These are phyloP conservation scores for Sinotaia quadrata DNA, from an alignment of 2,888 invertebrate genomes.

Conservation along the genomic window DNA sequence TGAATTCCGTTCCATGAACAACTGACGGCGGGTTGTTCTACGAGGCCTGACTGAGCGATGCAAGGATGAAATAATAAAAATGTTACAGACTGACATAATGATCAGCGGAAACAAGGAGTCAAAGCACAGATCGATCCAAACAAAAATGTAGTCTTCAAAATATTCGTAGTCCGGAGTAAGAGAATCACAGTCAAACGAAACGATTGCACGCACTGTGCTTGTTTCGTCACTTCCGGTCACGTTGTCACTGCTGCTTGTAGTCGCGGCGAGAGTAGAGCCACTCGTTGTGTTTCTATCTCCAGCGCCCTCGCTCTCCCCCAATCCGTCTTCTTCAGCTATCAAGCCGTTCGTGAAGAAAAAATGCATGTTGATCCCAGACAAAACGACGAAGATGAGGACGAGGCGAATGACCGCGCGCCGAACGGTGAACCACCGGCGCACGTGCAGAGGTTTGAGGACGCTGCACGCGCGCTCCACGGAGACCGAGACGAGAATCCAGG, in stretches of 20 bases:
- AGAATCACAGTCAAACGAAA: slow-evolving; percentile 9
- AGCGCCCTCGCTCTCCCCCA: background rate
- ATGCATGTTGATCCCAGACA: slow-evolving; percentile 6
- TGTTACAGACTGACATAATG: slow-evolving; percentile 9
- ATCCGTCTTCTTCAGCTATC: background rate
- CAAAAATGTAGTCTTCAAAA: slow-evolving; percentile 13
- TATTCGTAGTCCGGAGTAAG: background rate
- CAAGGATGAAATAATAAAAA: background rate
- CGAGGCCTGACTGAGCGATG: background rate
- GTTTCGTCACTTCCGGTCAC: too few species aligned
- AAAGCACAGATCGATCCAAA: slow-evolving; percentile 20
- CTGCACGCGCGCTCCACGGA: slow-evolving; percentile 10
- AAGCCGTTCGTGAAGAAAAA: slow-evolving; percentile 19
- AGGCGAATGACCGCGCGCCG: background rate
- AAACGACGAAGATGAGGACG: background rate
- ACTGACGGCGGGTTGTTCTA: background rate
- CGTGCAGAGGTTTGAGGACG: slow-evolving; percentile 14
- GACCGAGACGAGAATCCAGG: slow-evolving; percentile 25
- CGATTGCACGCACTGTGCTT: too few species aligned
- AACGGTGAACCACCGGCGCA: slow-evolving; percentile 18
- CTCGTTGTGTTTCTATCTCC: too few species aligned
- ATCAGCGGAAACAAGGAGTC: slow-evolving; percentile 7
- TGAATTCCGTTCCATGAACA: too few species aligned
- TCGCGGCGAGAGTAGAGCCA: too few species aligned
- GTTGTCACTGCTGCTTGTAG: too few species aligned